Evolutionary conservation across 2,888 invertebrate species (phyloP).

Genomic region (Agrypnus murinus): DNA sequence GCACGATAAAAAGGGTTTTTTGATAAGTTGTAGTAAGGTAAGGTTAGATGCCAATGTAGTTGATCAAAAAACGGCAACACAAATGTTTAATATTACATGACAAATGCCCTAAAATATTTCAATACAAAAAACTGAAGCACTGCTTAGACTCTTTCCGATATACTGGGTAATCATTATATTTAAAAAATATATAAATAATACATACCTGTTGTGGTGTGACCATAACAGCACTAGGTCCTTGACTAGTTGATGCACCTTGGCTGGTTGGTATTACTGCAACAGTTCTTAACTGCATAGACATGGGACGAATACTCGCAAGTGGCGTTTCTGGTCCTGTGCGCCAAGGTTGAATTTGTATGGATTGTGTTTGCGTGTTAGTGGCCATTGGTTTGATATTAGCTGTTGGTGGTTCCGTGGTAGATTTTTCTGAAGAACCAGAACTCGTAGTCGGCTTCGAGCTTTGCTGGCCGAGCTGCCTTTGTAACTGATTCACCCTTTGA

Average conservation of each 20-base stretch:
- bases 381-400: constrained; percentile 97
- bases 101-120: too few relatives aligned
- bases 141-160: too few relatives aligned
- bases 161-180: too few relatives aligned
- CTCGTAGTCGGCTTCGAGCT: constrained; percentile 82
- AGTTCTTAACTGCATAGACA: constrained; percentile 83
- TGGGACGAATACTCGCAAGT: constrained; percentile 93
- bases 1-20: too few relatives aligned
- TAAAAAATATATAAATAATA: neutral
- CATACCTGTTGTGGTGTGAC: constrained; percentile 77
- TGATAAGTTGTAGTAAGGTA: too few relatives aligned
- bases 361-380: constrained; percentile 70
- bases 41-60: too few relatives aligned
- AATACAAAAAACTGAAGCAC: too few relatives aligned
- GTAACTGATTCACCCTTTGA: constrained; percentile 74
- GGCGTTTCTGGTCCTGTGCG: constrained; percentile 86
- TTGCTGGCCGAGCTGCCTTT: constrained; percentile 76
- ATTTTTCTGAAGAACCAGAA: constrained; percentile 76
- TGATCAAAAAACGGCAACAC: too few relatives aligned
- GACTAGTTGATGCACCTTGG: constrained; percentile 70
- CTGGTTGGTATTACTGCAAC: constrained; percentile 83
- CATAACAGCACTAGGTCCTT: constrained; percentile 71
- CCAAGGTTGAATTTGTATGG: constrained; percentile 79
- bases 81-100: too few relatives aligned
- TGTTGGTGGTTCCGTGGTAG: constrained; percentile 80